Conservation (phyloP, 2,113 vertebrate genomes). For the Passer domesticus region DNA sequence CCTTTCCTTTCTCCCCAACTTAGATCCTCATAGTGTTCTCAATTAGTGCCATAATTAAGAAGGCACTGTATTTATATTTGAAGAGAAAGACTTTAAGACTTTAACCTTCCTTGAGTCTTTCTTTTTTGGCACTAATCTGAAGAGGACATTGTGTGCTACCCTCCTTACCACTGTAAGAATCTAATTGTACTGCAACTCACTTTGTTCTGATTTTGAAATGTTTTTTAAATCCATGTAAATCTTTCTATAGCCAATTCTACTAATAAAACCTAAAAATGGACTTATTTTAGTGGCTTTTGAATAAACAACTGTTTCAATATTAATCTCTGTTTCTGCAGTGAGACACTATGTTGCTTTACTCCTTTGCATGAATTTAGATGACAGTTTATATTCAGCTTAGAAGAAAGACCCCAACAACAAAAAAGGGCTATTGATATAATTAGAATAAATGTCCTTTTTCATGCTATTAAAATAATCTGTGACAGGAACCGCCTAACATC, state of each 20-base stretch:
- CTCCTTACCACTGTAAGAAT: not conserved
- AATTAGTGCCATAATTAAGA: not conserved
- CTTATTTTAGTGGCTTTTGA: not conserved
- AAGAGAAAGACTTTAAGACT: not conserved
- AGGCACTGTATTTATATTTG: not conserved
- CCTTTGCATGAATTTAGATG: not conserved
- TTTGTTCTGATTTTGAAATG: not conserved
- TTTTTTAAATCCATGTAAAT: not conserved
- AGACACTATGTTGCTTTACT: not conserved
- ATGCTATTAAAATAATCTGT: not conserved
- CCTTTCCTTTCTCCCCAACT: accelerated
- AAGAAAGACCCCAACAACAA: not conserved
- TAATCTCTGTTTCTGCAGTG: not conserved
- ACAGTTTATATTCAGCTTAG: not conserved
- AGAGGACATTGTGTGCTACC: not conserved
- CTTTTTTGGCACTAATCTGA: not conserved
- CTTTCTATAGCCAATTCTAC: not conserved
- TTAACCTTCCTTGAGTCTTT: not conserved
- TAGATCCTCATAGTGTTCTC: not conserved
- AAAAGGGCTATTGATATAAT: not conserved
- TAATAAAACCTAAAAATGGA: not conserved
- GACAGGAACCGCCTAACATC: not conserved
- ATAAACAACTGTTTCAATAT: not conserved
- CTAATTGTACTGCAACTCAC: not conserved
- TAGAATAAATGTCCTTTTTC: not conserved